These are phyloP conservation scores for Drosophila nigromelanica DNA, from an alignment of 1,140 invertebrate species.

Conservation along the genomic window DNA sequence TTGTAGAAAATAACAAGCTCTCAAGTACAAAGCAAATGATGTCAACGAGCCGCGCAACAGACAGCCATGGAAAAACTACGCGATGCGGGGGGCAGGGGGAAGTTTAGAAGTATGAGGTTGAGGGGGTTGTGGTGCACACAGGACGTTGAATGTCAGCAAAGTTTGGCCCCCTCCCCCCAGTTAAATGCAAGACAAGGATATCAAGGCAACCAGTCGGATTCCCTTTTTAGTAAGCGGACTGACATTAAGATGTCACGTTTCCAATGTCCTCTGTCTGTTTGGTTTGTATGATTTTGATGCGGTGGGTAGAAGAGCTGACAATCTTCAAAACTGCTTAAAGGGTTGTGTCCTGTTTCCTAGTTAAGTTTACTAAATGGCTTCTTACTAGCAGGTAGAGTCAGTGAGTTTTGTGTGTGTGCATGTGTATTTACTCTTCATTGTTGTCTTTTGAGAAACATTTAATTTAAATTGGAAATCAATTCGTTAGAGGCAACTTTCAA, in stretches of 20 bases:
- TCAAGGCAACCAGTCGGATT: conserved; percentile 1
- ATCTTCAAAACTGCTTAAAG: conserved; percentile 44
- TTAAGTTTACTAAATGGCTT: conserved; percentile 42
- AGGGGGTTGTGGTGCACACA: not conserved
- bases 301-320: not conserved
- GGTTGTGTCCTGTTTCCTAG: conserved; percentile 23
- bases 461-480: conserved; percentile 69
- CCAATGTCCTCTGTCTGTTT: conserved; percentile 29
- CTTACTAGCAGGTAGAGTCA: conserved; percentile 6
- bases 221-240: conserved; percentile 10
- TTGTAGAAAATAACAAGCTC: conserved; percentile 62
- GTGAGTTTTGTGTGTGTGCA: not conserved
- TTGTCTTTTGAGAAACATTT: conserved; percentile 42
- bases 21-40: conserved; percentile 58
- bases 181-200: conserved; percentile 6
- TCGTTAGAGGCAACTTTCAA: conserved; percentile 28
- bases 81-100: not conserved
- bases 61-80: conserved; percentile 32
- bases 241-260: conserved; percentile 52
- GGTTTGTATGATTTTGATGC: conserved; percentile 33
- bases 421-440: conserved; percentile 24
- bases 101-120: no score
- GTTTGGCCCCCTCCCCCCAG: conserved; percentile 2
- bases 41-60: conserved; percentile 51
- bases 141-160: conserved; percentile 17